Evolutionary conservation across 2,113 vertebrate species (phyloP), one percentile per base, ranked within the genome.

Genomic region (Sinocyclocheilus grahami): DNA sequence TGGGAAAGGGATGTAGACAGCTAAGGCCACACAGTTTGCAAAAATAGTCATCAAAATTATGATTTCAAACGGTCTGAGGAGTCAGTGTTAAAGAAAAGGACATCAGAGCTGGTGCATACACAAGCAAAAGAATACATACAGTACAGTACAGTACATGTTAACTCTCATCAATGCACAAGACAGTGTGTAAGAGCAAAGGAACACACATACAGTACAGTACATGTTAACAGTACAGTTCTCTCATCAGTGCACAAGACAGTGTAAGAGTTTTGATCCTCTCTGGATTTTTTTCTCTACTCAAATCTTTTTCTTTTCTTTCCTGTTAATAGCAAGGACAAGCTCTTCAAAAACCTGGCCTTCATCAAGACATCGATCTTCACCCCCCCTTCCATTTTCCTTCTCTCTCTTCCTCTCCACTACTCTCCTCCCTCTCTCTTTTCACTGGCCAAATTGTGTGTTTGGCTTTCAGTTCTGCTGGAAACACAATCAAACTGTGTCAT

Each of bases 31-130:
- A 94, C 98, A 99, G 96, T 99, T 99, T 94, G 98, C 98, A 93
- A 99, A 99, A 95, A 99, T 99, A 95, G 98, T 99, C 96, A 99
- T 97, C 95, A 99, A 97, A 97, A 99, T 99, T 95, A 99, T 99
- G 92, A 99, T 99, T 97, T 99, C 98, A 96, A 99, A 99, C 91
- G 98, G 98, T 97, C 98, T 99, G 97, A 93, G 93, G 93, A 92
- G 89, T 91, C 91, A 2, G 84, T 83, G 94, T 97, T 98, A 97
- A 98, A 96, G 96, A 95, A 94, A 92, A 90, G 53, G 4, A 48
- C 10, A 46, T 24, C 42, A 85, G 53, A 55, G 3, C 3, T 53
- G 51, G 12, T 53, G 3, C 13, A 14, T 53, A 53, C 12, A 53
- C 13, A 85, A 71, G 9, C 20, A 86, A 90, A 84, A 88, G 42